Percentiles rank a stretch among this genome's conserved stretches.
These are phyloP conservation scores for Hedya salicella DNA, from an alignment of 2,888 invertebrate genomes.

Conservation along the genomic window DNA sequence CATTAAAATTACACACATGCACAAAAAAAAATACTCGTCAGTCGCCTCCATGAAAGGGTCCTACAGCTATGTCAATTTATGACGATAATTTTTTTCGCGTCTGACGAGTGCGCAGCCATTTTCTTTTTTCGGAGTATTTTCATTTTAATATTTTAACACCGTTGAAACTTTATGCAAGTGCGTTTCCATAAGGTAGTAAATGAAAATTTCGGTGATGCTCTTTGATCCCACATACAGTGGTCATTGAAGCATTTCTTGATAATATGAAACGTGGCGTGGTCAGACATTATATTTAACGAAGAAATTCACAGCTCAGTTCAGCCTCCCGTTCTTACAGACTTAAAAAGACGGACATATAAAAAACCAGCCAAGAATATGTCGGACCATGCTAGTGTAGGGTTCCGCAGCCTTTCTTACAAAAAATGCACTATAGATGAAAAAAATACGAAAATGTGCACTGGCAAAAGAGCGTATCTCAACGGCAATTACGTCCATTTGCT, in stretches of 20 bases:
- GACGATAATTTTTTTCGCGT: constrained; percentile 49
- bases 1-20: constrained; percentile 80
- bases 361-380: no score
- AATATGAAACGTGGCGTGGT: background rate
- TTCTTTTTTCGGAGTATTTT: constrained; percentile 13
- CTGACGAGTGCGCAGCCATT: constrained; percentile 31
- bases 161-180: background rate
- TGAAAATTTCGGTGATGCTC: background rate
- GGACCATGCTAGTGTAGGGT: no score
- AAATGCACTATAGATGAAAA: no score
- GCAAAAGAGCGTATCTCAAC: no score
- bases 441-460: no score
- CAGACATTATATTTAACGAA: background rate
- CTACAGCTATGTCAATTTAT: constrained; percentile 51
- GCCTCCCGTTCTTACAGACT: no score
- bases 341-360: no score
- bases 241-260: background rate
- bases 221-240: background rate
- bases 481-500: no score
- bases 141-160: constrained; percentile 26
- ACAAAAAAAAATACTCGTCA: constrained; percentile 57
- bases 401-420: no score
- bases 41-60: constrained; percentile 13
- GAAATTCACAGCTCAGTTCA: no score
- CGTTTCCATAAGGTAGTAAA: constrained; percentile 12